These are phyloP conservation scores for Drosophila atripex DNA, from an alignment of 2,888 invertebrate genomes.

Conservation along the genomic window DNA sequence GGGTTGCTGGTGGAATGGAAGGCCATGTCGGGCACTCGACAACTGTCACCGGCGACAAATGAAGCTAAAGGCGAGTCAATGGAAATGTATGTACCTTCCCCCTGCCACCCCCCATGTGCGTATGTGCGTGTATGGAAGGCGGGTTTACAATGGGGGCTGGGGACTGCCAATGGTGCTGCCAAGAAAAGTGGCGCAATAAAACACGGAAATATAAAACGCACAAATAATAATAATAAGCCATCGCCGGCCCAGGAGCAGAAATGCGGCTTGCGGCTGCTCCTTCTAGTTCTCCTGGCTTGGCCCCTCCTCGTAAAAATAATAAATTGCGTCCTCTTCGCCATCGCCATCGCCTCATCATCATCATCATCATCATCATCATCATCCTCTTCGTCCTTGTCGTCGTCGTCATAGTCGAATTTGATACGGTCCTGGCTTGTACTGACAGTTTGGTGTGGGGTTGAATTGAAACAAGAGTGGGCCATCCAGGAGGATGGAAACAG, in stretches of 20 bases:
- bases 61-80: constrained; percentile 62
- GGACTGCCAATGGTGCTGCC: constrained; percentile 9
- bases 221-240: constrained; percentile 76
- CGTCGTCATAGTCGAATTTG: constrained; percentile 65
- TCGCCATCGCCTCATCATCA: constrained; percentile 11
- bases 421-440: constrained; percentile 50
- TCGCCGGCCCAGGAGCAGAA: constrained; percentile 48
- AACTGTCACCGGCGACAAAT: constrained; percentile 70
- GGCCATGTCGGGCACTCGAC: constrained; percentile 55
- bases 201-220: constrained; percentile 77
- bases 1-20: constrained; percentile 29
- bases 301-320: constrained; percentile 71
- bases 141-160: constrained; percentile 3
- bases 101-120: neutral
- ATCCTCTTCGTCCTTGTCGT: constrained; percentile 13
- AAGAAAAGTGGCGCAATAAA: constrained; percentile 69
- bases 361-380: constrained; percentile 14
- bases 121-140: constrained; percentile 2
- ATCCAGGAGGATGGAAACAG: constrained; percentile 42
- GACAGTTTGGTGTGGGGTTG: constrained; percentile 22
- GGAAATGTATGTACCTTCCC: constrained; percentile 42
- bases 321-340: constrained; percentile 61
- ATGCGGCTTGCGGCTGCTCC: constrained; percentile 48
- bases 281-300: constrained; percentile 25
- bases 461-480: constrained; percentile 8